Conservation (phyloP, 2,888 invertebrate genomes). For the Nomada flava region DNA sequence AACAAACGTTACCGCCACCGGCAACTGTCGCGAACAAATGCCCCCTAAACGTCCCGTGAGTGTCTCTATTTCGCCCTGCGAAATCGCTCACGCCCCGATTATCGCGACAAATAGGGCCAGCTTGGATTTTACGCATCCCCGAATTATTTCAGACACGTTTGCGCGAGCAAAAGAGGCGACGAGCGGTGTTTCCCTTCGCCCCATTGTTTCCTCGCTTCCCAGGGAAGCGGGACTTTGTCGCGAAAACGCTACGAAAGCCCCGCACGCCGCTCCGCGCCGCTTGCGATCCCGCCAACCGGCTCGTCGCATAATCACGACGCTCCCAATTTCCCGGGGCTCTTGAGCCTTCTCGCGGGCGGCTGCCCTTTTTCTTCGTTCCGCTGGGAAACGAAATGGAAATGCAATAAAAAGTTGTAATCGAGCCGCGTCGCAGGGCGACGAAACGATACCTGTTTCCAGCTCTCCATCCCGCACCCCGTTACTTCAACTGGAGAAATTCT, state of each 20-base stretch:
- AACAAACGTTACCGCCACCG: slow-evolving; percentile 63
- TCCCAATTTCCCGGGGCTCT: slow-evolving; percentile 47
- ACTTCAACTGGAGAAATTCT: slow-evolving; percentile 50
- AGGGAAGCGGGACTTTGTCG: slow-evolving; percentile 4
- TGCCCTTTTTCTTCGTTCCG: slow-evolving; percentile 55
- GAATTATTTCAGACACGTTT: slow-evolving; percentile 65
- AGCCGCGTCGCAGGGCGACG: slow-evolving; percentile 46
- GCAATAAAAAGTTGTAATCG: slow-evolving; percentile 83
- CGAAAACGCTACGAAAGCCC: slow-evolving; percentile 26
- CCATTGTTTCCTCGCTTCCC: slow-evolving; percentile 13
- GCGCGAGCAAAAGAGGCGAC: slow-evolving; percentile 37
- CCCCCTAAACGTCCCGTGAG: slow-evolving; percentile 59
- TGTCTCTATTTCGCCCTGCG: slow-evolving; percentile 55
- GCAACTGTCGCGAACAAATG: slow-evolving; percentile 57
- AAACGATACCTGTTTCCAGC: slow-evolving; percentile 24
- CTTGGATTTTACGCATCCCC: slow-evolving; percentile 84
- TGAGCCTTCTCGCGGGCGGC: slow-evolving; percentile 47
- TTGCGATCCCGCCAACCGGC: not conserved
- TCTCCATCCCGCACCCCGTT: slow-evolving; percentile 52
- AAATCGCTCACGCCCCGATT: slow-evolving; percentile 69
- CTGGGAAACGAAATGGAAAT: slow-evolving; percentile 82
- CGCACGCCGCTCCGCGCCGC: not conserved
- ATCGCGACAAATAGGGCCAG: slow-evolving; percentile 75
- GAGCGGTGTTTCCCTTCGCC: not conserved
- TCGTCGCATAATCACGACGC: slow-evolving; percentile 34